Evolutionary conservation across 2,797 vertebrate genomes (phyloP), one percentile per base, ranked within the genome.

Genomic region (Enteromius mattozi): DNA sequence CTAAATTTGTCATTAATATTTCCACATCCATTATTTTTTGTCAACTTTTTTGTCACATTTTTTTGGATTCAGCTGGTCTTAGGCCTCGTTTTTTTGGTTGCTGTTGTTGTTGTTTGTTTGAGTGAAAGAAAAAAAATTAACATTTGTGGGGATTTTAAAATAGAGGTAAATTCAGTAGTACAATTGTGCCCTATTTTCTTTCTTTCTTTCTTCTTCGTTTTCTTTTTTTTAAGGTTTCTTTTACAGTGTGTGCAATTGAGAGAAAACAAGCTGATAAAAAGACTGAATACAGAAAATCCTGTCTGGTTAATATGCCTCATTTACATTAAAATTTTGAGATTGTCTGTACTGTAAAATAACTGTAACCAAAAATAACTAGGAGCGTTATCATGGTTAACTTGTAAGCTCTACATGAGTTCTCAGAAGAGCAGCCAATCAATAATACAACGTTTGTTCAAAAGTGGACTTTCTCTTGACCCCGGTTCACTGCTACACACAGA

Each of bases 401-500:
- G 24, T 51, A 35, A 51, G 65, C 35, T 75, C 13, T 8, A 51
- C 54, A 17, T 61, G 45, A 47, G 33, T 33, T 79, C 42, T 49
- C 16, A 71, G n/a, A 83, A 71, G 3, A 63, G 70, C 51, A 61
- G 59, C 12, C 16, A 54, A 87, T 87, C 80, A 87, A 78, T 83
- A 88, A 76, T 61, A 33, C 80, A 72, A 85, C 47, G 76, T 63
- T 49, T 80, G 30, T 72, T 19, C 56, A 37, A n/a, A 71, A 61
- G 54, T 3, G 65, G 16, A 19, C 1, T 1, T 47, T 59, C 14
- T 35, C 27, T 24, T 2, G 19, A 35, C 37, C 35, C 1, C 33
- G 63, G 14, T 66, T 47, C 56, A 33, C 37, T 14, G 45, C 82
- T 71, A 30, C 51, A 74, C 70, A 65, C 27, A 0, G 42, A 66